Conservation (phyloP, 2,888 invertebrate genomes). For the Erpobdella octoculata region DNA sequence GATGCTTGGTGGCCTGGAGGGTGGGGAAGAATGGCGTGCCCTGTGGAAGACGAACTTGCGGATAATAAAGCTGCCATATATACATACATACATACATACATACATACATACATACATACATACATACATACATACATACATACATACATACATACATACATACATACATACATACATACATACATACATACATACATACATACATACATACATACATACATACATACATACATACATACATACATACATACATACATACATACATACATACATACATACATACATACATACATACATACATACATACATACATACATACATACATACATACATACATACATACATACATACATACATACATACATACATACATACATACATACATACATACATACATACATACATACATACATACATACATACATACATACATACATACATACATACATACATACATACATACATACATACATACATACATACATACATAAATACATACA, state of each 20-base stretch:
- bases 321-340: constrained; percentile 28
- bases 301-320: constrained; percentile 1
- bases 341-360: constrained; percentile 12
- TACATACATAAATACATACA: no score
- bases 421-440: constrained; percentile 23
- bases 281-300: constrained; percentile 1
- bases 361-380: constrained; percentile 26
- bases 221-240: constrained; percentile 1
- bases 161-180: constrained; percentile 1
- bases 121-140: constrained; percentile 1
- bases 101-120: constrained; percentile 1
- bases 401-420: constrained; percentile 33
- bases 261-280: constrained; percentile 1
- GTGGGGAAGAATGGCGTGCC: no score
- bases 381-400: constrained; percentile 30
- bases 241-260: constrained; percentile 1
- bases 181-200: constrained; percentile 1
- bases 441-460: constrained; percentile 9
- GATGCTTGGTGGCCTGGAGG: no score
- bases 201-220: constrained; percentile 1
- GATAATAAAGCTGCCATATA: no score
- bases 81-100: constrained; percentile 1
- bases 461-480: no score
- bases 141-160: constrained; percentile 1
- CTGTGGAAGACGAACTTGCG: no score